These are phyloP conservation scores for Octopus sinensis DNA, from an alignment of 1,140 invertebrate species.

Conservation along the genomic window DNA sequence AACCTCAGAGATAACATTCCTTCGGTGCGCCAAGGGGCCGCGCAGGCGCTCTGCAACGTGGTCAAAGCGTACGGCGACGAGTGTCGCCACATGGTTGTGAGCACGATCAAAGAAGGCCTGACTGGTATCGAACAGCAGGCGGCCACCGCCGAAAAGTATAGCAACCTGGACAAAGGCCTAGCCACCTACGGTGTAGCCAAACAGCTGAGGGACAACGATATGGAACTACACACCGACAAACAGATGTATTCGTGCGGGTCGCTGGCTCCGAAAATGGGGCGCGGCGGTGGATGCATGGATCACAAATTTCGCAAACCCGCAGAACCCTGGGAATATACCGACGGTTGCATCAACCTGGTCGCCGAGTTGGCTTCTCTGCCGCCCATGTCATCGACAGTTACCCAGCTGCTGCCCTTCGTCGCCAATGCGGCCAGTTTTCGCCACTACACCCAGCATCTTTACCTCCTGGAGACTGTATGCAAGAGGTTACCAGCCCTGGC, in stretches of 20 bases:
- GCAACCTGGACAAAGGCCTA: constrained; percentile 53
- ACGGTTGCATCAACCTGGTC: constrained; percentile 61
- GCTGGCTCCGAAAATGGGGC: constrained; percentile 63
- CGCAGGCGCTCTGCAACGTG: constrained; percentile 59
- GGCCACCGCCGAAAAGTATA: constrained; percentile 58
- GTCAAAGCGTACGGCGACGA: constrained; percentile 60
- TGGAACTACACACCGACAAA: constrained; percentile 60
- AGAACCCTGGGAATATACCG: constrained; percentile 64
- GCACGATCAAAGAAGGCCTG: constrained; percentile 51
- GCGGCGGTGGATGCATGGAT: constrained; percentile 60
- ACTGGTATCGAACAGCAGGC: constrained; percentile 57
- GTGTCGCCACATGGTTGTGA: constrained; percentile 35
- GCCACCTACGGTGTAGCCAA: constrained; percentile 61
- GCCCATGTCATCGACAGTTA: constrained; percentile 33
- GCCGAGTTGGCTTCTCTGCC: constrained; percentile 58
- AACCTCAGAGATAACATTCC: constrained; percentile 64
- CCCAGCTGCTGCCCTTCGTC: constrained; percentile 54
- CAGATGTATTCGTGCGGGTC: constrained; percentile 66
- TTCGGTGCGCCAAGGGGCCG: constrained; percentile 63
- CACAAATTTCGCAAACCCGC: constrained; percentile 60
- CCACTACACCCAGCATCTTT: constrained; percentile 62
- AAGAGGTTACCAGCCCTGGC: constrained; percentile 61
- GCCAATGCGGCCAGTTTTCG: constrained; percentile 54
- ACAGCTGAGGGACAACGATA: constrained; percentile 60
- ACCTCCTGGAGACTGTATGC: constrained; percentile 62